Base-by-base conservation (phyloP, 2,113 vertebrate species). In the Eulemur macaco region DNA sequence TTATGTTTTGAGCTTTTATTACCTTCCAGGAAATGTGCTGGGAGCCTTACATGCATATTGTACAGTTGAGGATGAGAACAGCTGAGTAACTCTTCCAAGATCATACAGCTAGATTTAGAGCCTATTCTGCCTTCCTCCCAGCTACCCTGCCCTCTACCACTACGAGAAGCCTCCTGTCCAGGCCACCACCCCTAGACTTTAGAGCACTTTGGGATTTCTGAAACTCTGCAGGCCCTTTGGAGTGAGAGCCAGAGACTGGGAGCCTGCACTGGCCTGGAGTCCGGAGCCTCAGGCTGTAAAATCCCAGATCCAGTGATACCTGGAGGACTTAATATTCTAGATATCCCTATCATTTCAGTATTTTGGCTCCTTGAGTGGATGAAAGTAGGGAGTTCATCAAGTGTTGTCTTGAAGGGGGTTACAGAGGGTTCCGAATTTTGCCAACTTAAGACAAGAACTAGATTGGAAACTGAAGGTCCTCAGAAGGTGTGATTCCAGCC, bases 241-340 rank as follows among this genome's bases (percentile, higher is more conserved):
- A 54, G 4, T 10, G 23, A 71, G 31, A 20, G 1, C 3, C 27
- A 63, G 34, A n/a, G 45, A 5, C 27, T 45, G 2, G 50, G 64
- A 66, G 37, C 1, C 37, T 86, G 27, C 47, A 74, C 29, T 63
- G 76, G 23, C 18, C 8, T 64, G 11, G 27, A 63, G 31, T 42
- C 11, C 10, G 60, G 18, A 8, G 3, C n/a, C 52, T 37, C 3
- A 10, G 6, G 25, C 3, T 63, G 2, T 71, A 6, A 0, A 23
- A 6, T 69, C 31, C n/a, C 54, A 89, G 52, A 89, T 83, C 5
- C 29, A 86, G 25, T 21, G 47, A 21, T n/a, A 31, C 11, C 5
- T 76, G 25, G 68, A 78, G 73, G 82, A 86, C n/a, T 47, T 45
- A 69, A 63, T 23, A 50, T 83, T 96, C 69, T 88, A 71, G 64